Base-by-base conservation (phyloP, 2,888 invertebrate genomes). In the Apamea sordens region DNA sequence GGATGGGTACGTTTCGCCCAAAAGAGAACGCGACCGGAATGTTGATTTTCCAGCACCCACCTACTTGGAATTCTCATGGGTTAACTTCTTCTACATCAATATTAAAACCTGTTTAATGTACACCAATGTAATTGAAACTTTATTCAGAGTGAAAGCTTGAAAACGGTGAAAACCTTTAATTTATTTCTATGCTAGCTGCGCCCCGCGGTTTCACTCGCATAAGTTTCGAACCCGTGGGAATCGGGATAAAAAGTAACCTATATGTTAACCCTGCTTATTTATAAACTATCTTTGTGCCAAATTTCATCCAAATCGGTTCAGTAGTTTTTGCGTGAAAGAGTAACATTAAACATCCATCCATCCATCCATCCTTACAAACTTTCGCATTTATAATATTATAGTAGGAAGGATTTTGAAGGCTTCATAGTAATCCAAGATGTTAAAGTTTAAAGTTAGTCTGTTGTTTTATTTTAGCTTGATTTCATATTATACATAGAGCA, bases 31-130 rank as follows among this genome's bases (percentile, higher is more conserved):
- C 69, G 77, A 77, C 77, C 74, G 89, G 90, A 92, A 92, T 92
- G 90, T 91, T 92, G 89, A 92, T 92, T 91, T 93, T 90, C 86
- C 89, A 85, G 89, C 83, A 80, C 76, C 79, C 83, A 85, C 85
- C 71, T 82, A 72, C 73, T 82, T 56, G 89, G 85, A 88, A 89
- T 88, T 85, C 77, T 84, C 67, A 68, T 73, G 71, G 73, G 80
- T 73, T 87, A 73, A 77, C 83, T 85, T 84, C 67, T 74, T 64
- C 63, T 74, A 79, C 80, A 88, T 88, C 85, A 83, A 86, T 83
- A 83, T 84, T 77, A 78, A 72, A 83, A 68, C 73, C 74, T 59
- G 50, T 76, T 76, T 77, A 77, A 80, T 67, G 61, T 75, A 56
- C 53, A 65, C 67, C 56, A 53, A 24, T 71, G 61, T 65, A 65